A percentile compares a stretch with the other conserved stretches of the same genome.
phyloP scores from a whole-genome alignment of 64 coral and sea anemone species.

The Trachythela sp. region DNA sequence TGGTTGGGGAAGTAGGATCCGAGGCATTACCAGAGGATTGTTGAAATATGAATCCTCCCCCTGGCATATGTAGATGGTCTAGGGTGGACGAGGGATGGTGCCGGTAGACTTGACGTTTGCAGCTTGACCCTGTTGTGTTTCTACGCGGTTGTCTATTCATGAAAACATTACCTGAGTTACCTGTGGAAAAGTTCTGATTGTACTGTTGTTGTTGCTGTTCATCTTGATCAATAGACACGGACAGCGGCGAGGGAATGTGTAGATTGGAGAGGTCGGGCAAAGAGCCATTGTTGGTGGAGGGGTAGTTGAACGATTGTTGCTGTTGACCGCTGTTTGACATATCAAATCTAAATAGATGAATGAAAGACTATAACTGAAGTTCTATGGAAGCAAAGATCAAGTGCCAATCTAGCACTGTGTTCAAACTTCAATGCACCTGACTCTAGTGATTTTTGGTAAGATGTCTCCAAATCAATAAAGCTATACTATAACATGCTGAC shows the following conservation, averaged over 20 bases:
- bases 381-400: background rate
- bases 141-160: background rate
- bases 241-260: slow-evolving; percentile 66
- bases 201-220: slow-evolving; percentile 35
- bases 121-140: background rate
- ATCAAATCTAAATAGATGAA: background rate
- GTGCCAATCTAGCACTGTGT: background rate
- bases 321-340: background rate
- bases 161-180: background rate
- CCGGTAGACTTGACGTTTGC: background rate
- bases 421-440: no score
- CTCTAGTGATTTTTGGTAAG: no score
- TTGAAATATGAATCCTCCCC: background rate
- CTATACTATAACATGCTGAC: no score
- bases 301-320: background rate
- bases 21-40: background rate
- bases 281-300: slow-evolving; percentile 50
- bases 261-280: slow-evolving; percentile 70
- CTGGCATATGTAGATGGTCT: background rate
- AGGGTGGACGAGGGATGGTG: background rate
- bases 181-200: background rate
- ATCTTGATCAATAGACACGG: slow-evolving; percentile 51
- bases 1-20: background rate
- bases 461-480: no score
- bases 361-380: background rate